These are phyloP conservation scores for Bombus affinis DNA, from an alignment of 1,140 invertebrate species.

Conservation along the genomic window DNA sequence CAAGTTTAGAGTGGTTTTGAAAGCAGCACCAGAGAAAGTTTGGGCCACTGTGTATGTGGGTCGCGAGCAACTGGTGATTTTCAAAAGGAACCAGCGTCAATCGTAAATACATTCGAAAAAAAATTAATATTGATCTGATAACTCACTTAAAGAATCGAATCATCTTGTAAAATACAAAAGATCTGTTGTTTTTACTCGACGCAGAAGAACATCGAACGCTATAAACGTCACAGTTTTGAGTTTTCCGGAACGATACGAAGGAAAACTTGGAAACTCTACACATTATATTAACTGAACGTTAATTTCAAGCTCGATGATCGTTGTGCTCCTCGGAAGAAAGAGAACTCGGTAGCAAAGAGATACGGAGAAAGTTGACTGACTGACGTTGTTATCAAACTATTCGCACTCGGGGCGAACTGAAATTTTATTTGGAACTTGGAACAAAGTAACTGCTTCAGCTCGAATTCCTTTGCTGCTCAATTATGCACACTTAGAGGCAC, in stretches of 20 bases:
- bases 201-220: not conserved
- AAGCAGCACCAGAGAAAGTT: constrained; percentile 28
- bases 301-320: constrained; percentile 18
- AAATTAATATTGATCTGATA: not conserved
- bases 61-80: constrained; percentile 29
- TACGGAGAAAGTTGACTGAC: constrained; percentile 25
- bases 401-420: constrained; percentile 28
- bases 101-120: not conserved
- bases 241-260: not conserved
- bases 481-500: constrained; percentile 32
- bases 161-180: not conserved
- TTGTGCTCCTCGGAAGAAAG: not conserved
- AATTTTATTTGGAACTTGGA: constrained; percentile 38
- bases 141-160: not conserved
- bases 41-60: not conserved
- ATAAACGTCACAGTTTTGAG: not conserved
- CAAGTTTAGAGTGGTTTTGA: constrained; percentile 12
- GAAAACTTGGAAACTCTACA: too few species aligned
- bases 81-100: not conserved
- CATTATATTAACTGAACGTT: not conserved
- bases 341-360: constrained; percentile 41
- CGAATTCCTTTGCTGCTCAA: constrained; percentile 34
- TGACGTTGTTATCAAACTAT: constrained; percentile 41
- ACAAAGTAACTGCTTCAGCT: constrained; percentile 27
- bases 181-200: not conserved